Conservation (phyloP, 2,113 vertebrate species). For the Prolemur simus region DNA sequence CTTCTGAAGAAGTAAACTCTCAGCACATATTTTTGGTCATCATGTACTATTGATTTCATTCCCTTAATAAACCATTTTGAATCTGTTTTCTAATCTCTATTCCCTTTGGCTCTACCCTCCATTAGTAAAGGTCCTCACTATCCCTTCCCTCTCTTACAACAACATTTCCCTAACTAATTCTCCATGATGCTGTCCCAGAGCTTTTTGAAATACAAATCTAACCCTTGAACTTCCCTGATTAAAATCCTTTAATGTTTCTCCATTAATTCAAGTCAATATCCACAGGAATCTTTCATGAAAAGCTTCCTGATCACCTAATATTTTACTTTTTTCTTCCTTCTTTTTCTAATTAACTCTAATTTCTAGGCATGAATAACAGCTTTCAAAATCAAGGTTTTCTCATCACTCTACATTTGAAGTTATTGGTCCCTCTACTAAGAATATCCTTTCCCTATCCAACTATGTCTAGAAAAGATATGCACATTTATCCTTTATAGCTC, state of each 20-base stretch:
- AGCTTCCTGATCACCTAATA: background rate
- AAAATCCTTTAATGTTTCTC: background rate
- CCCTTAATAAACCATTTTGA: background rate
- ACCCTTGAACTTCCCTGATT: background rate
- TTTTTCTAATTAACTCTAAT: background rate
- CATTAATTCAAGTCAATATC: background rate
- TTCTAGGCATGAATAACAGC: background rate
- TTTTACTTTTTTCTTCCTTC: background rate
- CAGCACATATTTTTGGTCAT: background rate
- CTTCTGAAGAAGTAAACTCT: background rate
- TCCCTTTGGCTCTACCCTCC: background rate
- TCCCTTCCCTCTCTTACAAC: fast-evolving
- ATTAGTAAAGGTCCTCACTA: background rate
- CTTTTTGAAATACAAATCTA: background rate
- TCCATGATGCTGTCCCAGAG: background rate
- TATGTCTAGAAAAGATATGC: background rate
- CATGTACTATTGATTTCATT: background rate
- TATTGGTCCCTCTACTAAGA: background rate
- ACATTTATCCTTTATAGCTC: background rate
- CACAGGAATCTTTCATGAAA: background rate
- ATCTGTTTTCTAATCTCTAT: background rate
- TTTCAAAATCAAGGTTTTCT: background rate
- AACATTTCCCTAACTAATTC: background rate
- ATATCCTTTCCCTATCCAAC: fast-evolving
- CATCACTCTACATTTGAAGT: background rate